Base-by-base conservation (phyloP, 2,888 invertebrate genomes). In the Hydrotaea diabolus region DNA sequence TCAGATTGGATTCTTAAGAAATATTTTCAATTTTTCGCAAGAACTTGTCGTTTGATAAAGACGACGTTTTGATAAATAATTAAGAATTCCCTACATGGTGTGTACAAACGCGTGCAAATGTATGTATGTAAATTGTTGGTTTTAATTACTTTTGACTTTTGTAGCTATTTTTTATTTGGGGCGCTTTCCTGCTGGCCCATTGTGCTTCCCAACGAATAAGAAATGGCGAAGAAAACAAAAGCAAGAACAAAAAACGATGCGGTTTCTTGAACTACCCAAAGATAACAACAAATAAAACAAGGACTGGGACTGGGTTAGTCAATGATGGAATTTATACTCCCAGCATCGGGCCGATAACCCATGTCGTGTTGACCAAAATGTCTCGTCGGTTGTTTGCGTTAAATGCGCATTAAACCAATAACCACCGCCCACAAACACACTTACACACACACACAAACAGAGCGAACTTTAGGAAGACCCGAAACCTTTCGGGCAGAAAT, bases 61-160 rank as follows among this genome's bases (percentile, higher is more conserved):
- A 21, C 21, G 55, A 55, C 17, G 19, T 3, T 55, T 11, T 8
- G 55, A 55, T 17, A 43, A 57, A 21, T 15, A 57, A 74, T 57
- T 43, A 13, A 55, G n/a, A 57, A 74, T 74, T 57, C 21, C 2
- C 39, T 23, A 59, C 13, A 73, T 3, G 17, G 43, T 39, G 11
- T 13, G 3, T 23, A 1, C 39, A 26, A 69, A 23, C 13, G 26
- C 8, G 5, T 2, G 23, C 1, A 21, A 23, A 57, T 13, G 21
- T n/a, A 4, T 7, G 11, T 49, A 4, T 7, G 11, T 2, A 64
- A 69, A 49, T 26, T 49, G n/a, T 17, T 23, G 46, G n/a, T 69
- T 69, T 46, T 49, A 69, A 49, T 69, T 69, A 49, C 49, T 69
- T 69, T 53, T 17, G 7, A 53, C 49, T 26, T 31, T 71, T 53